phyloP scores from a whole-genome alignment of 2,797 vertebrate genomes.

The Moxostoma hubbsi region DNA sequence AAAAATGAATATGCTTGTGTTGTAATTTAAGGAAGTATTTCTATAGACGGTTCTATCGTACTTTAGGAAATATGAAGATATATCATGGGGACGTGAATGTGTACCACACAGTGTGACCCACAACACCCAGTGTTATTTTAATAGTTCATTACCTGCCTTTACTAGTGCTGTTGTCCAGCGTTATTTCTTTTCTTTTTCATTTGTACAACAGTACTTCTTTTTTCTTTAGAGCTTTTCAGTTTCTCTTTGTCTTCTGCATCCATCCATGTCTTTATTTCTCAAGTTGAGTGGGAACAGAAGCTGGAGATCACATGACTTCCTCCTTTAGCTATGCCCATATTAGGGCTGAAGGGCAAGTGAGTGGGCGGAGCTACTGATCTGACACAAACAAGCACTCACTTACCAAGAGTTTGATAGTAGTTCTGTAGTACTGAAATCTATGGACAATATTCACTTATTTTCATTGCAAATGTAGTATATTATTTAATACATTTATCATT shows the following conservation, averaged over 20 bases:
- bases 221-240: neutral
- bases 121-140: too few relatives aligned
- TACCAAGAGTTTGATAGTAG: neutral
- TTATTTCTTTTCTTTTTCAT: neutral
- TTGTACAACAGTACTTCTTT: neutral
- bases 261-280: conserved; percentile 51
- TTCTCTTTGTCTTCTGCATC: conserved; percentile 12
- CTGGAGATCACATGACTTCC: conserved; percentile 84
- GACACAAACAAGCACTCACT: neutral
- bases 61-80: too few relatives aligned
- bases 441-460: neutral
- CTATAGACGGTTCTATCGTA: too few relatives aligned
- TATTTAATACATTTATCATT: too few relatives aligned
- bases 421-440: conserved; percentile 1
- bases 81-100: too few relatives aligned
- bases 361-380: conserved; percentile 36
- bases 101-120: too few relatives aligned
- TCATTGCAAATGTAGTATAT: neutral
- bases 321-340: conserved; percentile 77
- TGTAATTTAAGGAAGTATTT: too few relatives aligned
- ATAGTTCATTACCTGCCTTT: neutral
- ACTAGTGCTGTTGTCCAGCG: neutral
- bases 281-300: conserved; percentile 76
- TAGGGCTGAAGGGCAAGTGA: conserved; percentile 69
- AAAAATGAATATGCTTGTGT: too few relatives aligned